phyloP scores from a whole-genome alignment of 2,888 invertebrate species.

The Apamea epomidion region DNA sequence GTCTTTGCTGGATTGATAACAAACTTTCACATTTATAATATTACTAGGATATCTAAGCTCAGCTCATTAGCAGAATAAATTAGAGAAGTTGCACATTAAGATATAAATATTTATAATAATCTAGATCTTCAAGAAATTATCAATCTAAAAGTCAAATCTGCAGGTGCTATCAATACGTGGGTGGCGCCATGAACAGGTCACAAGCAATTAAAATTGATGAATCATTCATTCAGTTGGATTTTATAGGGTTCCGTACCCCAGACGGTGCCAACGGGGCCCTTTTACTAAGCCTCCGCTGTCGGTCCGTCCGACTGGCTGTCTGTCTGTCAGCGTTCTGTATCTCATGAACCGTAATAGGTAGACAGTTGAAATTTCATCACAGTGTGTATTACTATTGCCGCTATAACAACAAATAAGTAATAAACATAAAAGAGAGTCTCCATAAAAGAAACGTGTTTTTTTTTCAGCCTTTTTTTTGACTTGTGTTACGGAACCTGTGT shows the following conservation, averaged over 20 bases:
- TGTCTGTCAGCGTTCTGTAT: neutral
- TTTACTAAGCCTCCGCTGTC: too few relatives aligned
- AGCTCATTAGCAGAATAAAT: neutral
- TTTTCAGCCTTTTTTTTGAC: neutral
- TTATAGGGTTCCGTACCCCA: neutral
- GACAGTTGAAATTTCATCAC: neutral
- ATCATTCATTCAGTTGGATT: slow-evolving; percentile 1
- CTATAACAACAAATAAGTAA: too few relatives aligned
- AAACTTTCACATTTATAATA: neutral
- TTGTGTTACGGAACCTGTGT: neutral
- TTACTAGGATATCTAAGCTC: neutral
- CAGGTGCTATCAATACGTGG: slow-evolving; percentile 20
- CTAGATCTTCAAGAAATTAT: neutral
- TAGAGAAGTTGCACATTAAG: slow-evolving; percentile 7
- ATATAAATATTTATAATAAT: slow-evolving; percentile 14
- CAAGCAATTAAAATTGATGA: slow-evolving; percentile 16
- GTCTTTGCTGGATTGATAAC: neutral
- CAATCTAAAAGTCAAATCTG: slow-evolving; percentile 9
- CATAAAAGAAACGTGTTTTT: neutral
- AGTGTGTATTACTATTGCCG: neutral
- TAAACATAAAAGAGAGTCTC: neutral
- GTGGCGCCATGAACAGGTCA: slow-evolving; percentile 17
- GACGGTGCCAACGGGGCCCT: too few relatives aligned
- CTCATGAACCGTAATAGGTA: neutral
- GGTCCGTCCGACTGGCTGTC: too few relatives aligned